phyloP scores from a whole-genome alignment of 2,888 invertebrate species.

The Pollenia labialis region DNA sequence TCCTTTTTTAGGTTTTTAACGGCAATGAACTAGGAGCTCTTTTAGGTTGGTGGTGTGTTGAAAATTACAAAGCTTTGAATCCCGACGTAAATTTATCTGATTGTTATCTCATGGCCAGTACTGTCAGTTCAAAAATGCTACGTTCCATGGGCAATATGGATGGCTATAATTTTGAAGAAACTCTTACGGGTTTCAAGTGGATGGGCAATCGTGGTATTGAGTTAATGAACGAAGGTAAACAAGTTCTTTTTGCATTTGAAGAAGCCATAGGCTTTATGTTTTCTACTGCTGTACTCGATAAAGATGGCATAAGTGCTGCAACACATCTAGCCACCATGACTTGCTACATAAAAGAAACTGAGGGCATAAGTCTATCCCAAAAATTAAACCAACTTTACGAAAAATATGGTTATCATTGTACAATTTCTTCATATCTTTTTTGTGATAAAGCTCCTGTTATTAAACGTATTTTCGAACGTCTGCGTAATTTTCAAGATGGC shows the following conservation, averaged over 20 bases:
- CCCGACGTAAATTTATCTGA: conserved; percentile 85
- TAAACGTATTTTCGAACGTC: conserved; percentile 90
- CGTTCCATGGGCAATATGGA: conserved; percentile 91
- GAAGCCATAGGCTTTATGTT: conserved; percentile 99
- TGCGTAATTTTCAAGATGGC: conserved; percentile 89
- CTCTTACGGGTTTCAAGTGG: conserved; percentile 99
- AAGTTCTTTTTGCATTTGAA: conserved; percentile 97
- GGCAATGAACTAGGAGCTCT: conserved; percentile 98
- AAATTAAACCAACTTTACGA: conserved; percentile 91
- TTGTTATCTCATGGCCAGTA: conserved; percentile 94
- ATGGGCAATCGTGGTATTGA: conserved; percentile 95
- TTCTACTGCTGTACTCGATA: conserved; percentile 94
- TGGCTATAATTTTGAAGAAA: conserved; percentile 92
- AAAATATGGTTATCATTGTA: conserved; percentile 95
- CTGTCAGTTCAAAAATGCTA: conserved; percentile 98
- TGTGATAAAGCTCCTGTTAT: conserved; percentile 90
- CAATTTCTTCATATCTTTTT: conserved; percentile 94
- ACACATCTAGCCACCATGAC: conserved; percentile 91
- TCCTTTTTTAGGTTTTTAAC: conserved; percentile 86
- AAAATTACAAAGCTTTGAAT: conserved; percentile 85
- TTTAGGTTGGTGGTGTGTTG: conserved; percentile 96
- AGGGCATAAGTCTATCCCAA: conserved; percentile 86
- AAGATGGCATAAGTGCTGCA: conserved; percentile 97
- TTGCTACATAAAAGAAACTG: conserved; percentile 87
- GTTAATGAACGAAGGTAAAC: conserved; percentile 88